phyloP scores from a whole-genome alignment of 2,888 invertebrate genomes.

The Euspilapteryx auroguttella region DNA sequence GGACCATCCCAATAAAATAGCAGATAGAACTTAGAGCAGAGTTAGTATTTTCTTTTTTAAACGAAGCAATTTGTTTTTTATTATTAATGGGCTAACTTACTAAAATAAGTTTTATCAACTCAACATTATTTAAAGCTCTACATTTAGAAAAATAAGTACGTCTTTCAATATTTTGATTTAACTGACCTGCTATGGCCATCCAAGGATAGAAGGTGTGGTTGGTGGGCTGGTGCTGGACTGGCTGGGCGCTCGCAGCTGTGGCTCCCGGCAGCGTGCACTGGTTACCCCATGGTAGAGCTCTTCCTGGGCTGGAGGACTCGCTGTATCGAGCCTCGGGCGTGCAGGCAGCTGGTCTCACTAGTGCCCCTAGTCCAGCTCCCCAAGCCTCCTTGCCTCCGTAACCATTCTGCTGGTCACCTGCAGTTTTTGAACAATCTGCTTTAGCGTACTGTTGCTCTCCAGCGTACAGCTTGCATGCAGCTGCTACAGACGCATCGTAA shows the following conservation, averaged over 20 bases:
- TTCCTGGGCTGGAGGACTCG: constrained; percentile 81
- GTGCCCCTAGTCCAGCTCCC: constrained; percentile 68
- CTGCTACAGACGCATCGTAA: constrained; percentile 87
- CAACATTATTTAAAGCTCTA: no score
- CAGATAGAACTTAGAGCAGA: not conserved
- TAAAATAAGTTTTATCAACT: no score
- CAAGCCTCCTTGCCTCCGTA: constrained; percentile 72
- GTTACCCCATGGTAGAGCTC: constrained; percentile 82
- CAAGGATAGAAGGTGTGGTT: constrained; percentile 96
- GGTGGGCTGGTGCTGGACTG: constrained; percentile 86
- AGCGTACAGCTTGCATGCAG: constrained; percentile 81
- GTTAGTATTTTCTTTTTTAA: no score
- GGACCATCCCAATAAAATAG: not conserved
- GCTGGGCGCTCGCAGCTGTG: constrained; percentile 77
- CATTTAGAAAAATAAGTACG: no score
- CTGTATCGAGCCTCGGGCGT: constrained; percentile 88
- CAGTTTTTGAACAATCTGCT: constrained; percentile 77
- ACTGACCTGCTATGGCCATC: constrained; percentile 99
- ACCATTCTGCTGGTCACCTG: constrained; percentile 66
- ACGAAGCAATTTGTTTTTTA: no score
- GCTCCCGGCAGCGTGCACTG: constrained; percentile 85
- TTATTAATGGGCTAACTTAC: no score
- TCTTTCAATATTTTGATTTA: no score
- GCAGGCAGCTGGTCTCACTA: constrained; percentile 84
- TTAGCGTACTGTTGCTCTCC: constrained; percentile 70